Conservation (phyloP, 2,797 vertebrate species). For the Chiloscyllium punctatum region DNA sequence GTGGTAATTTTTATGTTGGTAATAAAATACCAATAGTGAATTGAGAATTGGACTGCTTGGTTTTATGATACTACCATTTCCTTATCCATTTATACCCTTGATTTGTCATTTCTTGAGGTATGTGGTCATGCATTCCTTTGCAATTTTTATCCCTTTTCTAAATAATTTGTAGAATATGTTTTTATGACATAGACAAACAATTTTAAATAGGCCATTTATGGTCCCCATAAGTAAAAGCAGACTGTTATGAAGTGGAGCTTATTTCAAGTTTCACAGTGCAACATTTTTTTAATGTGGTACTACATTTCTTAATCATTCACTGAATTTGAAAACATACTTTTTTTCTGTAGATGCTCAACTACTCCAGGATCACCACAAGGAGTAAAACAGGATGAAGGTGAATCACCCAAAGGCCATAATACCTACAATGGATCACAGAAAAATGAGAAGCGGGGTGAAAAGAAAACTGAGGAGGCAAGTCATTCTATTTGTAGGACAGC, state of each 20-base stretch:
- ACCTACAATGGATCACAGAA: conserved; percentile 35
- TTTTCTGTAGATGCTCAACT: neutral
- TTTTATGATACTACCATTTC: neutral
- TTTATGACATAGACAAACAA: neutral
- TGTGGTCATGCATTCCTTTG: neutral
- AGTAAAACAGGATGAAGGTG: conserved; percentile 3
- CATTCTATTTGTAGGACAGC: too few relatives aligned
- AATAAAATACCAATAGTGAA: too few relatives aligned
- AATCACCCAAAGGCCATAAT: neutral
- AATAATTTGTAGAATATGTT: neutral
- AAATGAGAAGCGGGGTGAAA: conserved; percentile 17
- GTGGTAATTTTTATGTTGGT: too few relatives aligned
- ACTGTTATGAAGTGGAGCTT: neutral
- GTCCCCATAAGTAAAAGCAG: neutral
- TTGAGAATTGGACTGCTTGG: too few relatives aligned
- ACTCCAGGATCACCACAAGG: conserved; percentile 8
- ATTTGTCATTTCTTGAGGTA: neutral
- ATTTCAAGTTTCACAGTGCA: neutral
- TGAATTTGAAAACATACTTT: neutral
- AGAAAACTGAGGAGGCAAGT: conserved; percentile 31
- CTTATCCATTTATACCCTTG: neutral
- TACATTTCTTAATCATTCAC: neutral
- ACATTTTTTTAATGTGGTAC: neutral
- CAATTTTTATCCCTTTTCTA: neutral
- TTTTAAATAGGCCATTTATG: too few relatives aligned